These are phyloP conservation scores for Centrocercus urophasianus DNA, from an alignment of 2,113 vertebrate species.

Conservation along the genomic window DNA sequence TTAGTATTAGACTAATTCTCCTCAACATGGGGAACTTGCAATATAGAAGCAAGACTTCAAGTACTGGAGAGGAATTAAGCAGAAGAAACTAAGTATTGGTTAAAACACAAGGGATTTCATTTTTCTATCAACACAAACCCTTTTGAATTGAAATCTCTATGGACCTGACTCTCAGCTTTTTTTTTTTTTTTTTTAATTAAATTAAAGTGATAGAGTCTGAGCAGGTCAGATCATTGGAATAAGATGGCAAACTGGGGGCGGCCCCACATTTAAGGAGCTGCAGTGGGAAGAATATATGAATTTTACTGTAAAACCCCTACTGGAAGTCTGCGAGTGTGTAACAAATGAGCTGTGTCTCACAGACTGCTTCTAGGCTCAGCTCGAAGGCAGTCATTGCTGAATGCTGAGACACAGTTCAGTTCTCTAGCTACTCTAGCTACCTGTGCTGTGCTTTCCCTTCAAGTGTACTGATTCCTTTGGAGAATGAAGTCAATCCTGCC, in stretches of 20 bases:
- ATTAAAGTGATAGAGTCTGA: neutral
- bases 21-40: neutral
- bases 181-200: neutral
- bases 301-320: neutral
- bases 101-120: neutral
- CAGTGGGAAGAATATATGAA: neutral
- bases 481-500: slow-evolving; percentile 36
- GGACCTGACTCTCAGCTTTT: neutral
- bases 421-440: neutral
- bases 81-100: neutral
- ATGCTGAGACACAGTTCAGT: neutral
- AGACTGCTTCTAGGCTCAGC: neutral
- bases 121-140: neutral
- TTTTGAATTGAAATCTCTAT: neutral
- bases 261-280: neutral
- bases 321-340: neutral
- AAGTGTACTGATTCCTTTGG: slow-evolving; percentile 30
- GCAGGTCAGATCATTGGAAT: neutral
- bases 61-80: neutral
- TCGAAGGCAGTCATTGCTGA: neutral
- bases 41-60: neutral
- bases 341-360: neutral
- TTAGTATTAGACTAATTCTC: neutral
- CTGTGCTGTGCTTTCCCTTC: neutral
- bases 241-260: neutral